phyloP scores from a whole-genome alignment of 2,888 invertebrate genomes.

The Ophraella communa region DNA sequence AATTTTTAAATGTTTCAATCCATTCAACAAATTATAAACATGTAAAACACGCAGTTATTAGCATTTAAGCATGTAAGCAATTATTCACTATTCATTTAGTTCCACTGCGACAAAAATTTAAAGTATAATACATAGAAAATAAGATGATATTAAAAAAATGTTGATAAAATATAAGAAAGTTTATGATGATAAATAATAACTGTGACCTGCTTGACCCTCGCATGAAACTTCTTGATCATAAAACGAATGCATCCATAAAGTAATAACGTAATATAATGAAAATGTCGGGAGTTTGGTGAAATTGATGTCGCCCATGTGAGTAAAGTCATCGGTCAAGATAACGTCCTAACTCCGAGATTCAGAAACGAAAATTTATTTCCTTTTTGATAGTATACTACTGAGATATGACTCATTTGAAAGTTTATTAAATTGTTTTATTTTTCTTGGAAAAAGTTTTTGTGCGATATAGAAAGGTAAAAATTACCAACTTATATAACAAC shows the following conservation, averaged over 20 bases:
- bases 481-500: too few relatives aligned
- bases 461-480: background rate
- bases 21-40: too few relatives aligned
- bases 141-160: background rate
- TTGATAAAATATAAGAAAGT: background rate
- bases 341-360: conserved; percentile 45
- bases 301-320: conserved; percentile 49
- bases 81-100: too few relatives aligned
- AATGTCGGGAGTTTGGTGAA: conserved; percentile 40
- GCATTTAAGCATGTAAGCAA: too few relatives aligned
- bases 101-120: background rate
- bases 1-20: too few relatives aligned
- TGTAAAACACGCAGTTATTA: too few relatives aligned
- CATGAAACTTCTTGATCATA: conserved; percentile 39
- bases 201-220: conserved; percentile 20
- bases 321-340: conserved; percentile 54
- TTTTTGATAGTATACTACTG: conserved; percentile 27
- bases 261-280: conserved; percentile 54
- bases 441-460: background rate
- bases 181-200: conserved; percentile 3
- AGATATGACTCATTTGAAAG: conserved; percentile 28
- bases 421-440: conserved; percentile 21
- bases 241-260: conserved; percentile 51
- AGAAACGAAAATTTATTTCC: conserved; percentile 35
- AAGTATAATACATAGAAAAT: background rate